phyloP scores from a whole-genome alignment of 35 echinoderm and acorn worm species.

The Diadema setosum region DNA sequence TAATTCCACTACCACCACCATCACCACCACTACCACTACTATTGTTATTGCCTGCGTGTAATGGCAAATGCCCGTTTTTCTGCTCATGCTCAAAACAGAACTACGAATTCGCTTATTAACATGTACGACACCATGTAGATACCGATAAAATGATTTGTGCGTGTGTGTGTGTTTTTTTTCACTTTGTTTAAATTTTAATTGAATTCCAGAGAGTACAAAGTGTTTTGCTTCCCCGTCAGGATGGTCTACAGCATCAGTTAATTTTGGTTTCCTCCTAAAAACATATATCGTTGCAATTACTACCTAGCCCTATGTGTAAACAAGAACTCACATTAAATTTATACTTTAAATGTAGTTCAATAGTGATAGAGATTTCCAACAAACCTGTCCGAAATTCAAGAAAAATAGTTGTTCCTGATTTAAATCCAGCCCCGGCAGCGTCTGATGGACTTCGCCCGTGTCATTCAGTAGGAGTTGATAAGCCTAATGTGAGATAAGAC shows the following conservation, averaged over 20 bases:
- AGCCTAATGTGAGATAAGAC: too few species aligned
- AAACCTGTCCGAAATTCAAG: neutral
- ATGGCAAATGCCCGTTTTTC: too few species aligned
- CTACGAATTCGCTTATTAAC: too few species aligned
- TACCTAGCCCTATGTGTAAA: neutral
- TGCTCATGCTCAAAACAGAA: too few species aligned
- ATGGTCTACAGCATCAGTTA: too few species aligned
- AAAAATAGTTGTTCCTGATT: constrained; percentile 16
- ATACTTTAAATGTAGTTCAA: neutral
- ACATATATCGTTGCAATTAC: neutral
- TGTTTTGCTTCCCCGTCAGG: too few species aligned
- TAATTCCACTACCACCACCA: too few species aligned
- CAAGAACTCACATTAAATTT: neutral
- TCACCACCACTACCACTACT: too few species aligned
- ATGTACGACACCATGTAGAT: too few species aligned
- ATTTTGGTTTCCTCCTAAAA: neutral
- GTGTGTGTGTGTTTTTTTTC: neutral
- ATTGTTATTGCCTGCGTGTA: too few species aligned
- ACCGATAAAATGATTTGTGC: neutral
- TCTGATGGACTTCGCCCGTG: neutral
- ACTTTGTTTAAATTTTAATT: too few species aligned
- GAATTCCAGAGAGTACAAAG: too few species aligned
- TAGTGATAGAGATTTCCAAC: neutral
- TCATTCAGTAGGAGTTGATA: neutral
- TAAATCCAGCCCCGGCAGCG: neutral